Evolutionary conservation across 2,797 vertebrate genomes (phyloP).

Genomic region (Oreochromis mossambicus): DNA sequence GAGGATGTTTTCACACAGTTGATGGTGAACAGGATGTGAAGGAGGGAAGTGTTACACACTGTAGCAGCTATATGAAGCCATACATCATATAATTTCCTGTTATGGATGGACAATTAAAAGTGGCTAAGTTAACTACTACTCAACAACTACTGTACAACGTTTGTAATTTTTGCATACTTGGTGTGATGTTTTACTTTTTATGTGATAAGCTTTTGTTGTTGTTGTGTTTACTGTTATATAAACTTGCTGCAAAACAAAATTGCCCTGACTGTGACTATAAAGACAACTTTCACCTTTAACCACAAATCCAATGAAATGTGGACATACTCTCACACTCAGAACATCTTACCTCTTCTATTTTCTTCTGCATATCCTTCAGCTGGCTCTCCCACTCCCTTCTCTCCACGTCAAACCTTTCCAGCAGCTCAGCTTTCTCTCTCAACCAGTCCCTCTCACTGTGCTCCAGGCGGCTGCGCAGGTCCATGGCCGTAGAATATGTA

Average conservation of each 20-base stretch:
- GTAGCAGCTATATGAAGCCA: background rate
- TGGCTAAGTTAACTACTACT: background rate
- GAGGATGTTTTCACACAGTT: conserved; percentile 47
- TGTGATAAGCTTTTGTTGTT: background rate
- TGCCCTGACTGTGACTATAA: background rate
- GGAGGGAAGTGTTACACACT: conserved; percentile 10
- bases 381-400: conserved; percentile 96
- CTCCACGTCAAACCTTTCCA: conserved; percentile 92
- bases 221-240: background rate
- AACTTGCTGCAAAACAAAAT: background rate
- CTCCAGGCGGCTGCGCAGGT: conserved; percentile 84
- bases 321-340: background rate
- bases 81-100: background rate
- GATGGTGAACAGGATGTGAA: conserved; percentile 45
- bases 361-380: conserved; percentile 93
- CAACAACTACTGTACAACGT: background rate
- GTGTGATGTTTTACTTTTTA: background rate
- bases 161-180: background rate
- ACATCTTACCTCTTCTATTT: conserved; percentile 90
- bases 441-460: conserved; percentile 85
- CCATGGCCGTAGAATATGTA: conserved; percentile 83
- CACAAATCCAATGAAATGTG: background rate
- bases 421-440: conserved; percentile 88
- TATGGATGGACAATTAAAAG: background rate
- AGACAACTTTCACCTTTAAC: background rate